A percentile compares a stretch with the other conserved stretches of the same genome.
Evolutionary conservation across 1,140 invertebrate species (phyloP).

Genomic region (Patella vulgata): DNA sequence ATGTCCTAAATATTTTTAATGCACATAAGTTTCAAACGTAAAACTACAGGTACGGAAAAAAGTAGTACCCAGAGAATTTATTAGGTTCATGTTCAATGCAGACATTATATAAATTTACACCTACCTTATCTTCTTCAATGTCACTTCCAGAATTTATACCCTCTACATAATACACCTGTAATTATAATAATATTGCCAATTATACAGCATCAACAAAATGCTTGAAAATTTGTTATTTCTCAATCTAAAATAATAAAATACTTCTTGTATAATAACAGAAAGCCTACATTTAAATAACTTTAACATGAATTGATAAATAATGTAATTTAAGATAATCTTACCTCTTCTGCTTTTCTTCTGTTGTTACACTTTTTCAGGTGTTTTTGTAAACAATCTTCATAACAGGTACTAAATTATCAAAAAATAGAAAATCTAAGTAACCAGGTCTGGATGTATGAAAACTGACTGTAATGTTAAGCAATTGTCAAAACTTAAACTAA

Average conservation of each 20-base stretch:
- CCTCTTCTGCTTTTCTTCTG: constrained; percentile 71
- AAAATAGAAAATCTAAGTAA: too few relatives aligned
- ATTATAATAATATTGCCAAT: too few relatives aligned
- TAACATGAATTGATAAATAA: background rate
- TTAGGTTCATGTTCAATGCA: too few relatives aligned
- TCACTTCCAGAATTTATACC: constrained; percentile 41
- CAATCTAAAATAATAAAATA: background rate
- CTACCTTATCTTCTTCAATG: constrained; percentile 22
- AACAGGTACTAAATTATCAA: constrained; percentile 72
- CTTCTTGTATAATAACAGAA: background rate
- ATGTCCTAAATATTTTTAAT: too few relatives aligned
- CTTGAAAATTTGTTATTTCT: background rate
- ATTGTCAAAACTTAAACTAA: background rate
- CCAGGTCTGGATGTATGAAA: too few relatives aligned
- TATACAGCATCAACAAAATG: too few relatives aligned
- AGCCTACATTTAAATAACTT: background rate
- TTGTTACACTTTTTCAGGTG: constrained; percentile 80
- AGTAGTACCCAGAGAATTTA: too few relatives aligned
- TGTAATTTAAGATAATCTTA: constrained; percentile 55
- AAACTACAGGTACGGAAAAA: too few relatives aligned
- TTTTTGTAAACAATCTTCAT: constrained; percentile 75
- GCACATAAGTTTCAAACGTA: too few relatives aligned
- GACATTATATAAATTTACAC: too few relatives aligned
- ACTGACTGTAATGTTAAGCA: too few relatives aligned
- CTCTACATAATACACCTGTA: constrained; percentile 33